phyloP scores from a whole-genome alignment of 30 jellyfish, hydroid and myxozoan species.

The Aurelia coerulea region DNA sequence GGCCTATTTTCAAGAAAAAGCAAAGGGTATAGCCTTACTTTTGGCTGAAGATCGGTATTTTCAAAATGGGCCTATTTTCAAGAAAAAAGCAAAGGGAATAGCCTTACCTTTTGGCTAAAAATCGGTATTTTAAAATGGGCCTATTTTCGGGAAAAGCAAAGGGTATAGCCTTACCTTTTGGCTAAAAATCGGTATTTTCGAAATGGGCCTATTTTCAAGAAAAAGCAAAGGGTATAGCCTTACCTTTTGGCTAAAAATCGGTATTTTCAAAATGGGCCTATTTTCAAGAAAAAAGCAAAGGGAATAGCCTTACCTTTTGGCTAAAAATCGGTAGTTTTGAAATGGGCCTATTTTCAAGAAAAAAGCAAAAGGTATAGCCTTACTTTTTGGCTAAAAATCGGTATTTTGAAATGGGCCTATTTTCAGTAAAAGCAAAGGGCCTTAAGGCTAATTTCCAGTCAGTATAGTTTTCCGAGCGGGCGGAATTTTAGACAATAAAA shows the following conservation, averaged over 20 bases:
- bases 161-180: slow-evolving; percentile 5
- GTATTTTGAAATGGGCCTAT: too few relatives aligned
- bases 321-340: not conserved
- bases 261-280: not conserved
- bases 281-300: too few relatives aligned
- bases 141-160: not conserved
- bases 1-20: not conserved
- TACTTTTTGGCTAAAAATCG: too few relatives aligned
- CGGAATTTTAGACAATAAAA: too few relatives aligned
- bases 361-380: too few relatives aligned
- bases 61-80: not conserved
- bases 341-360: too few relatives aligned
- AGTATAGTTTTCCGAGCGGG: too few relatives aligned
- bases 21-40: not conserved
- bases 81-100: not conserved
- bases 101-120: not conserved
- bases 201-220: not conserved
- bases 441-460: too few relatives aligned
- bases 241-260: not conserved
- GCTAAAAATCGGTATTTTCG: not conserved
- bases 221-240: not conserved
- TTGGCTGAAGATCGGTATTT: not conserved
- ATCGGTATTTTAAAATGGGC: not conserved
- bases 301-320: slow-evolving; percentile 2
- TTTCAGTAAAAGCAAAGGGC: too few relatives aligned